Evolutionary conservation across 2,888 invertebrate genomes (phyloP), one percentile per base, ranked within the genome.

Genomic region (Xylota sylvarum): DNA sequence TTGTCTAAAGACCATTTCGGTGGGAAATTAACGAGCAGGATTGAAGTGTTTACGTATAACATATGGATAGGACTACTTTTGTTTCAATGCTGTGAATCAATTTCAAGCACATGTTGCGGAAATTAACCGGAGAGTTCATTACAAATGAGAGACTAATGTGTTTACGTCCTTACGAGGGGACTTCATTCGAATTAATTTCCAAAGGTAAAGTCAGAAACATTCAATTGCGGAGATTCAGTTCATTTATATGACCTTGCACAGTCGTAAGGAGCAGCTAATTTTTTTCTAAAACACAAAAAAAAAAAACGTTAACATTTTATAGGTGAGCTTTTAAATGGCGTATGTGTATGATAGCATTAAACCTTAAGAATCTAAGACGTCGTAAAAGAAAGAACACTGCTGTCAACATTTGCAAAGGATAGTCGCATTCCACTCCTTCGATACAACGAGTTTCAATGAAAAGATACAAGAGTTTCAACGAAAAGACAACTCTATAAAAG

Each of bases 41-140:
- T 60, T 81, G 85, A 73, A 81, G 83, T 84, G 67, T 67, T 83
- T 83, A 46, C 72, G 19, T 62, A 55, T 14, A 30, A 81, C 14
- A 65, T 65, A 19, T 10, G 10, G 17, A 12, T 6, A 37, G 52
- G 10, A 12, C n/a, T 56, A 73, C 40, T 48, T 73, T 60, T 58
- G 32, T 76, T 78, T 60, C 69, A 67, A 52, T 72, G 60, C 72
- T 50, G 60, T 56, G 77, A 81, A 86, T 86, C 80, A 77, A 81
- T 77, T 85, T 81, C 65, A 64, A 82, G 58, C 85, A 85, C 85
- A 85, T 85, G 85, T 81, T 85, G 85, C 76, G 81, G 77, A 86
- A 81, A 76, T 81, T 81, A 77, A 67, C 65, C 52, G 35, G 48
- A 77, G 52, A 65, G 60, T 19, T 76, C 40, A 48, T 65, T 62